Conservation (phyloP, 2,888 invertebrate species). For the Dasypogon diadema region DNA sequence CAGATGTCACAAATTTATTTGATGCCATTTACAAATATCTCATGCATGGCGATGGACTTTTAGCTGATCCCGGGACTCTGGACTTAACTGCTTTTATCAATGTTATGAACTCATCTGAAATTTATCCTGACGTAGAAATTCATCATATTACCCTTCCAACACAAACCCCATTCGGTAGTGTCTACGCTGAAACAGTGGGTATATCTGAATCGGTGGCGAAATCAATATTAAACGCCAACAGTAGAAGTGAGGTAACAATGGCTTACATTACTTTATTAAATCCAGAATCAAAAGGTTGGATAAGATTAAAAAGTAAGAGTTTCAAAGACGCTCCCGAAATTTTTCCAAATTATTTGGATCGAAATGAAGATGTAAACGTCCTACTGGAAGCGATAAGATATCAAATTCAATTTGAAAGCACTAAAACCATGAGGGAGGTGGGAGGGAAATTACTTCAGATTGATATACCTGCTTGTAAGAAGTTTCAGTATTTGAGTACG, state of each 20-base stretch:
- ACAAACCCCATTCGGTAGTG: constrained; percentile 61
- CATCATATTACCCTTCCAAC: constrained; percentile 66
- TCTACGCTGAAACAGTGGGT: constrained; percentile 64
- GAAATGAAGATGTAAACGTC: constrained; percentile 72
- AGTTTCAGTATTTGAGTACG: constrained; percentile 63
- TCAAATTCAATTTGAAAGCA: constrained; percentile 61
- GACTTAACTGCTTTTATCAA: constrained; percentile 71
- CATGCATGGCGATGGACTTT: constrained; percentile 57
- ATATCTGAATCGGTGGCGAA: constrained; percentile 63
- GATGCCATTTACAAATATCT: constrained; percentile 66
- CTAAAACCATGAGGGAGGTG: constrained; percentile 51
- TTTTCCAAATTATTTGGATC: constrained; percentile 75
- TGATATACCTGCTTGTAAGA: constrained; percentile 56
- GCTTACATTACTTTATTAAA: constrained; percentile 62
- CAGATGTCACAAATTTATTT: constrained; percentile 48
- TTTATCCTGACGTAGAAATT: constrained; percentile 69
- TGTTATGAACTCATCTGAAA: constrained; percentile 64
- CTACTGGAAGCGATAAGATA: constrained; percentile 70
- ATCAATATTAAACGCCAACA: constrained; percentile 65
- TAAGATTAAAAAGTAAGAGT: constrained; percentile 71
- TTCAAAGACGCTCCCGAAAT: constrained; percentile 74
- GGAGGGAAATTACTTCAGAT: constrained; percentile 50
- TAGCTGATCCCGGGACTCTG: constrained; percentile 61
- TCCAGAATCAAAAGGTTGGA: constrained; percentile 70
- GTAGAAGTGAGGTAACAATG: constrained; percentile 62